Evolutionary conservation across 2,113 vertebrate species (phyloP).

Genomic region (Paramormyrops kingsleyae): DNA sequence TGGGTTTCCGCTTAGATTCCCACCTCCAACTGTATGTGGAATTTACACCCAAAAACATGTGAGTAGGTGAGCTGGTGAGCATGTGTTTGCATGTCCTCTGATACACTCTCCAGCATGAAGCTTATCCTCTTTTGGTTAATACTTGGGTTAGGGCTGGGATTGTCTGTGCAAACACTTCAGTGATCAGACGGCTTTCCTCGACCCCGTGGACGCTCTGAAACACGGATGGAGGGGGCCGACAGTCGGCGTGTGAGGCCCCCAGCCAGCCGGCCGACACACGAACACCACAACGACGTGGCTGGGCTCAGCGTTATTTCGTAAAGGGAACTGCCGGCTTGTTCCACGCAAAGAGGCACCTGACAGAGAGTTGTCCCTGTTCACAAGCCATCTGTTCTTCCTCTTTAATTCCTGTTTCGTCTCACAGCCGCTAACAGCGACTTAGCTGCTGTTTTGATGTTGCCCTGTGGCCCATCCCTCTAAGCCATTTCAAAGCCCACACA

Average conservation of each 20-base stretch:
- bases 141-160: background rate
- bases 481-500: constrained; percentile 34
- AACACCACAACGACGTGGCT: background rate
- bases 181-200: background rate
- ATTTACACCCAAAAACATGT: background rate
- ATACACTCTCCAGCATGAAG: background rate
- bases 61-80: background rate
- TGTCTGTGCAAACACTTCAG: background rate
- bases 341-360: background rate
- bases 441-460: constrained; percentile 42
- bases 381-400: background rate
- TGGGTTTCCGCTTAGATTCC: background rate
- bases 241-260: background rate
- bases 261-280: no score
- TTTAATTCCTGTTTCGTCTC: constrained; percentile 4
- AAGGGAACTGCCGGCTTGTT: background rate
- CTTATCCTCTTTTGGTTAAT: background rate
- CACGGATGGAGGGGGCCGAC: background rate
- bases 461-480: constrained; percentile 38
- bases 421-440: constrained; percentile 18
- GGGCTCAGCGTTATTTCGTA: background rate
- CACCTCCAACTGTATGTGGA: background rate
- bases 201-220: background rate
- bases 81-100: background rate
- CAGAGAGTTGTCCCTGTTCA: background rate